Conservation (phyloP, 2,888 invertebrate genomes). For the Incurvaria masculella region DNA sequence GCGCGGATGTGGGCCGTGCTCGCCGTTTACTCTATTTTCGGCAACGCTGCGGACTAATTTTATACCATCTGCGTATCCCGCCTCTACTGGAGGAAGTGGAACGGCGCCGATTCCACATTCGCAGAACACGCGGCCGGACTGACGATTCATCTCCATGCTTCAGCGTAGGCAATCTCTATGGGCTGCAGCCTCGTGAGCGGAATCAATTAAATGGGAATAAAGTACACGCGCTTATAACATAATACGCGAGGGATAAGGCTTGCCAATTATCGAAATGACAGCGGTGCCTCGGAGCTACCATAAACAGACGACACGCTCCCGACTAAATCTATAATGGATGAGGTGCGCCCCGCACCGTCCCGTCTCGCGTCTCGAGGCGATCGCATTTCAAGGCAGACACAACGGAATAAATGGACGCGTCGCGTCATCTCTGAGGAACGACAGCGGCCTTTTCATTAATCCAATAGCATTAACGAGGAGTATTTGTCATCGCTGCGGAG, state of each 20-base stretch:
- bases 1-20: slow-evolving; percentile 23
- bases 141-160: too few species aligned
- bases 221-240: not conserved
- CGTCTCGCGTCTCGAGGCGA: slow-evolving; percentile 39
- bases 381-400: slow-evolving; percentile 39
- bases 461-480: slow-evolving; percentile 20
- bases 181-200: too few species aligned
- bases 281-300: slow-evolving; percentile 30
- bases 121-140: not conserved
- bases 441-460: slow-evolving; percentile 32
- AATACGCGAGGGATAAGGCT: slow-evolving; percentile 17
- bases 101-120: slow-evolving; percentile 21
- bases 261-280: slow-evolving; percentile 53
- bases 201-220: not conserved
- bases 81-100: slow-evolving; percentile 54
- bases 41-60: slow-evolving; percentile 42
- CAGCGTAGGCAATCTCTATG: too few species aligned
- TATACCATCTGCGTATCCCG: slow-evolving; percentile 51
- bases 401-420: slow-evolving; percentile 23
- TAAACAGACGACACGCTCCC: slow-evolving; percentile 35
- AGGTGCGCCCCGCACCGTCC: slow-evolving; percentile 32
- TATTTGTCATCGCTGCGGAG: slow-evolving; percentile 20
- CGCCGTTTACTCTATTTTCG: slow-evolving; percentile 51
- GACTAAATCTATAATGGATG: slow-evolving; percentile 54
- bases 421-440: slow-evolving; percentile 1